Conservation (phyloP, 2,888 invertebrate genomes). For the Nomada goodeniana region DNA sequence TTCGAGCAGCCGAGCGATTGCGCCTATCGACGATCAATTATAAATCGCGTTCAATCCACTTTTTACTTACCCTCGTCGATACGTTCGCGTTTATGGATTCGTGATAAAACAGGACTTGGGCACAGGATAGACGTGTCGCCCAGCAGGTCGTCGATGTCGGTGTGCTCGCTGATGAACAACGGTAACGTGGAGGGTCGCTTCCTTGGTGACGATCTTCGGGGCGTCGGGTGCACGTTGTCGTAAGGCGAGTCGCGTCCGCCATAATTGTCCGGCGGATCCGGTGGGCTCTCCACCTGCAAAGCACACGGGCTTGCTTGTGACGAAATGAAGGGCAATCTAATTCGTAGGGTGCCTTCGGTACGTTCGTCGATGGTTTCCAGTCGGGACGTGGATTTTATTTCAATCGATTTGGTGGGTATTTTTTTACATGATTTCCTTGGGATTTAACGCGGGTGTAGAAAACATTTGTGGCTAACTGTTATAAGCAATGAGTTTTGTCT, state of each 20-base stretch:
- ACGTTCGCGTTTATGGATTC: slow-evolving; percentile 71
- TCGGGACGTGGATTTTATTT: not conserved
- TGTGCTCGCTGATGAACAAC: slow-evolving; percentile 93
- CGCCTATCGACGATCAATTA: slow-evolving; percentile 32
- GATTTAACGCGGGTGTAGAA: no score
- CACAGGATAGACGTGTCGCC: slow-evolving; percentile 84
- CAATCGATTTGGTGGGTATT: no score
- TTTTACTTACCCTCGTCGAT: slow-evolving; percentile 76
- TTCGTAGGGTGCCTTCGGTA: not conserved
- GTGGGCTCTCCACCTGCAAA: slow-evolving; percentile 81
- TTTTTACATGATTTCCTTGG: no score
- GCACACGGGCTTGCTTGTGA: not conserved
- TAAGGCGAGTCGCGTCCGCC: slow-evolving; percentile 88
- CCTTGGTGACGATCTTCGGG: slow-evolving; percentile 76
- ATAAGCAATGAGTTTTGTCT: no score
- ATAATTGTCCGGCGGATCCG: slow-evolving; percentile 82
- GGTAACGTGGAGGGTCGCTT: slow-evolving; percentile 82
- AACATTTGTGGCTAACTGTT: no score
- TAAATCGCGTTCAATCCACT: slow-evolving; percentile 55
- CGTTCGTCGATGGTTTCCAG: not conserved
- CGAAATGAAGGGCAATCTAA: not conserved
- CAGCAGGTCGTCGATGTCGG: slow-evolving; percentile 95
- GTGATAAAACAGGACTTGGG: slow-evolving; percentile 74
- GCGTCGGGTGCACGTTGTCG: slow-evolving; percentile 86
- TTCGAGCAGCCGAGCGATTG: slow-evolving; percentile 17